Conservation (phyloP, 2,888 invertebrate species). For the Philaethria dido region DNA sequence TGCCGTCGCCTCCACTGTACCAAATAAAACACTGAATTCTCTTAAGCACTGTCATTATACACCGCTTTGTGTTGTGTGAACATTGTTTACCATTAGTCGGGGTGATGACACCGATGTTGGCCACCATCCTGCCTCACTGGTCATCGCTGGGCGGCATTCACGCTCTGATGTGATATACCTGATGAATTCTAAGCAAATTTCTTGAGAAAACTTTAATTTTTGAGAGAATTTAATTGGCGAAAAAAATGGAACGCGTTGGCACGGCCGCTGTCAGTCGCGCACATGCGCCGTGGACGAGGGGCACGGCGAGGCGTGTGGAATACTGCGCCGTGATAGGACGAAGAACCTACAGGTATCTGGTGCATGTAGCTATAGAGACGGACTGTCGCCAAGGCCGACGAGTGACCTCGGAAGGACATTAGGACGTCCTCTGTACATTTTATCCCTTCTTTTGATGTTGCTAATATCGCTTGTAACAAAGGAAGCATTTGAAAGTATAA, state of each 20-base stretch:
- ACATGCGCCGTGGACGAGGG: slow-evolving; percentile 69
- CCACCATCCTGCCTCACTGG: slow-evolving; percentile 67
- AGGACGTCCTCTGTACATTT: slow-evolving; percentile 34
- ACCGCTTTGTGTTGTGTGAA: slow-evolving; percentile 39
- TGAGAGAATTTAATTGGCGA: slow-evolving; percentile 34
- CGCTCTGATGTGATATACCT: slow-evolving; percentile 27
- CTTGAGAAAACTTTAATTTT: slow-evolving; percentile 26
- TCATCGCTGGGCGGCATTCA: slow-evolving; percentile 44
- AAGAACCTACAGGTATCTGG: slow-evolving; percentile 59
- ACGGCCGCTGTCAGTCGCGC: slow-evolving; percentile 68
- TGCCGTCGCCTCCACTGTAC: slow-evolving; percentile 92
- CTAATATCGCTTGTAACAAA: background rate
- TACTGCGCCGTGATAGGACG: slow-evolving; percentile 69
- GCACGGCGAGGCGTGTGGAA: slow-evolving; percentile 74
- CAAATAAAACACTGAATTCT: slow-evolving; percentile 46
- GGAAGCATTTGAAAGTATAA: slow-evolving; percentile 6
- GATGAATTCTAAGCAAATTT: slow-evolving; percentile 31
- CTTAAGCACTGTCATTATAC: slow-evolving; percentile 34
- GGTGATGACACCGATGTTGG: slow-evolving; percentile 72
- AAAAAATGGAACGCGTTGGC: slow-evolving; percentile 71
- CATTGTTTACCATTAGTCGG: slow-evolving; percentile 74
- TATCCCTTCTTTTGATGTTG: slow-evolving; percentile 18
- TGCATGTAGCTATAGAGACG: slow-evolving; percentile 41
- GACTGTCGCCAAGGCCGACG: slow-evolving; percentile 68
- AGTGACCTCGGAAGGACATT: slow-evolving; percentile 57